Evolutionary conservation across 2,888 invertebrate species (phyloP), one percentile per base, ranked within the genome.

Genomic region (Aplocera efformata): DNA sequence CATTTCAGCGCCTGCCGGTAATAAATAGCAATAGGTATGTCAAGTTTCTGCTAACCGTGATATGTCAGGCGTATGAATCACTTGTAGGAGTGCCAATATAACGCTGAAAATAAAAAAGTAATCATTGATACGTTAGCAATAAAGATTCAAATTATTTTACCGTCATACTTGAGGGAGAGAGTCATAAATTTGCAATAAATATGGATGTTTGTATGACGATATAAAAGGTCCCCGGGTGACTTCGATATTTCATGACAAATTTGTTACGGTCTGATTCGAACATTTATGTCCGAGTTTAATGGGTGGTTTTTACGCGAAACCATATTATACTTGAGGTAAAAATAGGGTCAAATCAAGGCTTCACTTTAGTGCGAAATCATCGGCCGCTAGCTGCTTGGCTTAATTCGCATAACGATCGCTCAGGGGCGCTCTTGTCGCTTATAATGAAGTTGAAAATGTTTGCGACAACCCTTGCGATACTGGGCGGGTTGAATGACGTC

Each of bases 121-220:
- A 69, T 73, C 68, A 74, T 76, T 79, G 80, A 75, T 78, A 76
- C 69, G 58, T 64, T 53, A 53, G 69, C 67, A 58, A 74, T 81
- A 78, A 76, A 74, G 68, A 69, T 62, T 58, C 66, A 41, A 68
- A 69, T 77, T 78, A 75, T 66, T 72, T 63, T 58, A 54, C 62
- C 53, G 54, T 53, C 58, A 51, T 58, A 53, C 63, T 62, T 62
- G 65, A 53, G 53, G 48, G 61, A 65, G 59, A 53, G 53, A 37
- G 74, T 65, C 74, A 75, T 82, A 80, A 79, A 80, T 77, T 68
- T 58, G 67, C 67, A 72, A 79, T 79, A 79, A 79, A 79, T 65
- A 71, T 53, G 52, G 59, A 53, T 60, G 63, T 62, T 66, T 61
- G 57, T 62, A 53, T 56, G 24, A 60, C 56, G 63, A 60, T 58